These are phyloP conservation scores for Leuciscus idus DNA, from an alignment of 2,113 vertebrate genomes.

Conservation along the genomic window DNA sequence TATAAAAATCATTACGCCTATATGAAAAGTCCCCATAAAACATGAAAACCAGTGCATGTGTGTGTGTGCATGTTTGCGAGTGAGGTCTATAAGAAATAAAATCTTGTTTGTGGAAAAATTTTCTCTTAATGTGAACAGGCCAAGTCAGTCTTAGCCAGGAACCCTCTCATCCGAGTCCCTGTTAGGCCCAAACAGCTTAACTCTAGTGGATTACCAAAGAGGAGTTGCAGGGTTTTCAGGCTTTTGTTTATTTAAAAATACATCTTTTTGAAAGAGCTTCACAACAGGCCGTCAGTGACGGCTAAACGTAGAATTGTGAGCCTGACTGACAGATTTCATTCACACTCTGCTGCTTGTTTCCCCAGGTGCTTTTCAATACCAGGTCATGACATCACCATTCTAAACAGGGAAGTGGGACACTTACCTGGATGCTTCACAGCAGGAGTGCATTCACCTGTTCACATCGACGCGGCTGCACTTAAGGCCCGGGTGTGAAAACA, in stretches of 20 bases:
- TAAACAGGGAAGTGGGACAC: constrained; percentile 36
- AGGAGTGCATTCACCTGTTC: constrained; percentile 50
- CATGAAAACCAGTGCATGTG: no score
- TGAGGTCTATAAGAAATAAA: not conserved
- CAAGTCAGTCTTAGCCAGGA: not conserved
- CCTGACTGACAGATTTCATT: constrained; percentile 21
- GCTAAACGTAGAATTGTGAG: not conserved
- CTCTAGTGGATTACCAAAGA: constrained; percentile 27
- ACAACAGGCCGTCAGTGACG: not conserved
- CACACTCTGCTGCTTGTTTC: constrained; percentile 31
- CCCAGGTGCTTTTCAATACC: constrained; percentile 12
- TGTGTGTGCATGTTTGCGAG: not conserved
- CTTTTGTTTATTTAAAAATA: constrained; percentile 27
- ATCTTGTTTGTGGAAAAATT: not conserved
- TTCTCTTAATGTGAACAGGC: not conserved
- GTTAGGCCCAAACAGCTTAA: constrained; percentile 6
- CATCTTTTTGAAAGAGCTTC: not conserved
- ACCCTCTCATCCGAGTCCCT: not conserved
- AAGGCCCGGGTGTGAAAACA: constrained; percentile 39
- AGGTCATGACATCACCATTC: constrained; percentile 22
- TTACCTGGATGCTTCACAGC: constrained; percentile 45
- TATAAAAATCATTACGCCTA: no score
- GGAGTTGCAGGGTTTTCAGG: not conserved
- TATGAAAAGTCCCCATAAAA: no score
- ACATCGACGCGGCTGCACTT: constrained; percentile 1